Conservation (phyloP, 2,113 vertebrate species). For the Caloenas nicobarica region DNA sequence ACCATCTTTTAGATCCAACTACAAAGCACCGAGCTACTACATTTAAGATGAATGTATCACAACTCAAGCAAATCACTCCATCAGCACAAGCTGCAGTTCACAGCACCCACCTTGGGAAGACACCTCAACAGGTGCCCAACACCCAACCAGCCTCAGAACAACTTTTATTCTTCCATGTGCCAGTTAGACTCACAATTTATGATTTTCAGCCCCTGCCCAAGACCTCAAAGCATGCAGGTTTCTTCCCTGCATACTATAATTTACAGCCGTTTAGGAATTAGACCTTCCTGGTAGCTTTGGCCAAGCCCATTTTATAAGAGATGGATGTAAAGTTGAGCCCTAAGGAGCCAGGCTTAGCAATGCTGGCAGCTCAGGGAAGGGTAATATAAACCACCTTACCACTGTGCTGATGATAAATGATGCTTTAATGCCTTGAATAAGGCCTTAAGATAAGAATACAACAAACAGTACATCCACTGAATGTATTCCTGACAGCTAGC, state of each 20-base stretch:
- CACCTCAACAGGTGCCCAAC: not conserved
- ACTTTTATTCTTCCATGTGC: not conserved
- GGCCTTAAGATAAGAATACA: not conserved
- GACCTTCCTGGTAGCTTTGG: not conserved
- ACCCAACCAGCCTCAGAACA: not conserved
- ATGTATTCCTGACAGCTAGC: not conserved
- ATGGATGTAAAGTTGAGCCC: not conserved
- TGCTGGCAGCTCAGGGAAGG: not conserved
- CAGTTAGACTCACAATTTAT: not conserved
- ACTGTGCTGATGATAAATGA: not conserved
- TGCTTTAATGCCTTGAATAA: not conserved
- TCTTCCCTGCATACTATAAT: not conserved
- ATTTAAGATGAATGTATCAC: accelerated
- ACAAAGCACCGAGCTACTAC: not conserved
- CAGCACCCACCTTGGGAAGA: accelerated
- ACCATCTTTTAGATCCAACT: not conserved
- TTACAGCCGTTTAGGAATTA: not conserved
- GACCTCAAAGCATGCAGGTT: not conserved
- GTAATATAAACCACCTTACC: not conserved
- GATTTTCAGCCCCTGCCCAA: not conserved
- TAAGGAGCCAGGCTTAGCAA: not conserved
- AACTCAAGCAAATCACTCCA: not conserved
- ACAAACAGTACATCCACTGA: not conserved
- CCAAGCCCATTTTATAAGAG: not conserved
- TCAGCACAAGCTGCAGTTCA: not conserved